Evolutionary conservation across 1,140 invertebrate genomes (phyloP).

Genomic region (Acyrthosiphon pisum): DNA sequence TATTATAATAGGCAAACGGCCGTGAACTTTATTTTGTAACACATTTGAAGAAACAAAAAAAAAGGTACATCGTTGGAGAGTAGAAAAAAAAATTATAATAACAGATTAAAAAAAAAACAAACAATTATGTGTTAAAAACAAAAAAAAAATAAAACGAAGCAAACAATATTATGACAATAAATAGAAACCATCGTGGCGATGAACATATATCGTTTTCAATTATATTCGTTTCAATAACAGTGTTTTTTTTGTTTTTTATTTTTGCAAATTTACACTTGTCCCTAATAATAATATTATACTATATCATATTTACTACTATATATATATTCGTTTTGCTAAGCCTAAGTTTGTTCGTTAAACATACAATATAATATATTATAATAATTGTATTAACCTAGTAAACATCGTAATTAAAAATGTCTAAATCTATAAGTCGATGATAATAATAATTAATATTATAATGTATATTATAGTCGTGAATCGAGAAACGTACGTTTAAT

Average conservation of each 20-base stretch:
- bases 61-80: neutral
- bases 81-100: slow-evolving; percentile 33
- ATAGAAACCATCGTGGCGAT: slow-evolving; percentile 8
- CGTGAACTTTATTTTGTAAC: slow-evolving; percentile 18
- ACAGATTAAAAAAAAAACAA: neutral
- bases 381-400: neutral
- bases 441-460: slow-evolving; percentile 24
- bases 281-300: slow-evolving; percentile 17
- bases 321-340: neutral
- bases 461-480: neutral
- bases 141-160: neutral
- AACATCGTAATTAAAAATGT: slow-evolving; percentile 19
- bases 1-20: neutral
- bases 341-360: neutral
- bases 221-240: slow-evolving; percentile 13
- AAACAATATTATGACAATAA: slow-evolving; percentile 17
- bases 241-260: neutral
- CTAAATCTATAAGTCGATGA: slow-evolving; percentile 35
- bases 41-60: slow-evolving; percentile 34
- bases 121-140: neutral
- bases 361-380: slow-evolving; percentile 21
- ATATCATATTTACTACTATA: neutral
- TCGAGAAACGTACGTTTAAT: slow-evolving; percentile 26
- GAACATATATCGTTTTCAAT: slow-evolving; percentile 4
- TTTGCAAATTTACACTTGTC: neutral